Evolutionary conservation across 92 coral and sea anemone species (phyloP), one percentile per base, ranked within the genome.

Genomic region (Desmophyllum pertusum): DNA sequence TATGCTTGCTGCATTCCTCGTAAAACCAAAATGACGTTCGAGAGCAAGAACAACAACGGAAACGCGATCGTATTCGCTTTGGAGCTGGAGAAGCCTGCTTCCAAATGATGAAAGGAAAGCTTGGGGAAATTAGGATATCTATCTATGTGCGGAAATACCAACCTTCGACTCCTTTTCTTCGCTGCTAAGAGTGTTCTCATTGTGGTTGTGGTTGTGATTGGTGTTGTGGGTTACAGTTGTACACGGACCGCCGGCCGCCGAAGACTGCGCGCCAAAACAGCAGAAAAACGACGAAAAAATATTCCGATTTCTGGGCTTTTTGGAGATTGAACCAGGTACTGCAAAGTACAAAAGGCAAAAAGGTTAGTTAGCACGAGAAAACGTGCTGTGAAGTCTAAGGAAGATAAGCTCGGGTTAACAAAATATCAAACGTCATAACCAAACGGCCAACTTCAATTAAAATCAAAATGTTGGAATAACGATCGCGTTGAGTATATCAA

Each of bases 221-320:
- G 92, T 79, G 72, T n/a, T n/a, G n/a, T 90, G 89, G 70, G 90
- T 88, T 10, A 86, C 90, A 31, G 91, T 89, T 18, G 91, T 77
- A 42, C 86, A 84, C 8, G 93, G 89, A 6, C 89, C 74, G 11
- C 90, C 92, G 53, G 92, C 89, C 3, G 94, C 90, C 10, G 97
- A 67, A 37, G 99, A 92, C 78, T 93, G 98, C 61, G 95, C 87
- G 42, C 99, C 99, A 88, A 97, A 97, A 80, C 99, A 97, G 84
- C 99, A 97, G 88, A 97, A 97, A 79, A 97, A 92, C 90, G 99
- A 97, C 17, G 99, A 97, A 64, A 97, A 88, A 31, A 97, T 91
- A 77, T 92, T 93, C 79, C 99, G 90, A 89, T 91, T 93, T 40
- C 98, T 85, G 1, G 98, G 95, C 84, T 95, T 95, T 88, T 97